Percentiles rank a stretch among this genome's conserved stretches.
Evolutionary conservation across 1,140 invertebrate genomes (phyloP).

Genomic region (Melipona quadrifasciata): DNA sequence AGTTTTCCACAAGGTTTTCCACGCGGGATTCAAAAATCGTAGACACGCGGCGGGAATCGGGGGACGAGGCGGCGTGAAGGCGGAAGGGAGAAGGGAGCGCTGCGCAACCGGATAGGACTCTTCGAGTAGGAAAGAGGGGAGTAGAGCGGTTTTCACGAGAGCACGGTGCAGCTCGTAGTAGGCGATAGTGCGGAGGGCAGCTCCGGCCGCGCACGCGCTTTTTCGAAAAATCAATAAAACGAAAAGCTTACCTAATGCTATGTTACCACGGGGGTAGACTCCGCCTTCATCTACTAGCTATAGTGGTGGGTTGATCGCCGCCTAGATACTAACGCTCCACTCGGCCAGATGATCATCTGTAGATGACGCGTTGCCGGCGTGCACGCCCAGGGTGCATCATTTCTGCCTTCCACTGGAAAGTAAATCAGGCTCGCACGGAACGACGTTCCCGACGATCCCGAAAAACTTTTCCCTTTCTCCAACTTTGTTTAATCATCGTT

Average conservation of each 20-base stretch:
- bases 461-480: neutral
- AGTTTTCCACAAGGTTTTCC: constrained; percentile 30
- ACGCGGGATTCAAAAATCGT: constrained; percentile 55
- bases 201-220: constrained; percentile 80
- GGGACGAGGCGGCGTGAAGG: neutral
- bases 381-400: constrained; percentile 60
- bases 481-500: neutral
- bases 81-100: constrained; percentile 50
- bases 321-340: constrained; percentile 75
- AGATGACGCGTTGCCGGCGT: constrained; percentile 69
- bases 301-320: constrained; percentile 76
- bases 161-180: constrained; percentile 74
- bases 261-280: constrained; percentile 78
- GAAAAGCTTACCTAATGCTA: constrained; percentile 82
- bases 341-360: constrained; percentile 75
- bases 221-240: constrained; percentile 83
- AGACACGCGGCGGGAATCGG: constrained; percentile 33
- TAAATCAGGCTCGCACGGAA: neutral
- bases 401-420: constrained; percentile 28
- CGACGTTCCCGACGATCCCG: neutral
- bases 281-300: constrained; percentile 81
- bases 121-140: constrained; percentile 54
- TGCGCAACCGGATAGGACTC: constrained; percentile 67
- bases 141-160: constrained; percentile 66
- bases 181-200: constrained; percentile 78